phyloP scores from a whole-genome alignment of 2,797 vertebrate genomes.

The Ptychobarbus kaznakovi region DNA sequence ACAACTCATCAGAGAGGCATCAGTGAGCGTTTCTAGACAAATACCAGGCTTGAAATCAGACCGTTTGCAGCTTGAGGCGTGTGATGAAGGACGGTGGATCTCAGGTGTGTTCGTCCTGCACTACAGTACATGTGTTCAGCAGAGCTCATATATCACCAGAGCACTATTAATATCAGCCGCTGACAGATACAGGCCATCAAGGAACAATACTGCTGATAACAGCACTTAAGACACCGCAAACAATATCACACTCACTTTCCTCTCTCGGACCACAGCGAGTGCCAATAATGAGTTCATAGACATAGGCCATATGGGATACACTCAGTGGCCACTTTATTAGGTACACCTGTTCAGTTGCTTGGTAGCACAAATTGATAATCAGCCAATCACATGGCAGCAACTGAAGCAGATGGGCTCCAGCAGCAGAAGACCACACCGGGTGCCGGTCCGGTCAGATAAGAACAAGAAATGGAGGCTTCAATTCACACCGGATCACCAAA shows the following conservation, averaged over 20 bases:
- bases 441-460: no score
- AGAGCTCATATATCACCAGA: slow-evolving; percentile 59
- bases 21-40: neutral
- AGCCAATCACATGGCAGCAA: no score
- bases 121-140: slow-evolving; percentile 40
- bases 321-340: no score
- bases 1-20: neutral
- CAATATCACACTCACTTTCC: slow-evolving; percentile 24
- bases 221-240: slow-evolving; percentile 55
- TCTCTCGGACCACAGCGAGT: neutral
- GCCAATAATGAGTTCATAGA: neutral
- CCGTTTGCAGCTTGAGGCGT: neutral
- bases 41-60: neutral
- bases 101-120: neutral
- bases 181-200: slow-evolving; percentile 64
- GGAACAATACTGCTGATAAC: slow-evolving; percentile 51
- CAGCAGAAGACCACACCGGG: no score
- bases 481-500: no score
- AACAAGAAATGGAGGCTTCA: no score
- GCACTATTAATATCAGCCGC: slow-evolving; percentile 61
- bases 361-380: no score
- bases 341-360: no score
- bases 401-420: no score
- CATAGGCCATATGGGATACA: no score
- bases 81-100: neutral